Evolutionary conservation across 2,797 vertebrate species (phyloP), one percentile per base, ranked within the genome.

Genomic region (Okamejei kenojei): DNA sequence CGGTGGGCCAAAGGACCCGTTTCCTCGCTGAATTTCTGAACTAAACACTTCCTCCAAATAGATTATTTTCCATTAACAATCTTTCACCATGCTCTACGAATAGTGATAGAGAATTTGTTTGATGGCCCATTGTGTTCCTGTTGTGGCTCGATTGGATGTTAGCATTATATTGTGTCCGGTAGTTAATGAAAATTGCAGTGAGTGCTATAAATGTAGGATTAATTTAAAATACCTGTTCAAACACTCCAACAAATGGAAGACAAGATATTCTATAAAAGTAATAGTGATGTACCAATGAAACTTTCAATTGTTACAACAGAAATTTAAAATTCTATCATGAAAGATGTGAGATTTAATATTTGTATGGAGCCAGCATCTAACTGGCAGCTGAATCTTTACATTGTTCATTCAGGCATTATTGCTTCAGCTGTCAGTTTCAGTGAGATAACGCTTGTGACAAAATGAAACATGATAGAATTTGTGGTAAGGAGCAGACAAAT

Each of bases 401-500:
- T 74, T 91, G 68, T 74, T 74, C 90, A 91, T 54, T 45, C 90
- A 54, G 68, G 90, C 68, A 74, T 73, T 91, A 74, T 74, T 32
- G 29, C 8, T 35, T 15, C 21, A 91, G 45, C 11, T 45, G 68
- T 71, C 90, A 91, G 90, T 45, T 74, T 35, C 90, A 45, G 68
- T 71, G 35, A 91, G 73, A 74, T 91, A 74, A 73, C 73, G 68
- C 73, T 91, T 91, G 68, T 45, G 35, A 91, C 90, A 91, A 73
- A 91, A 74, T 74, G 90, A 91, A 91, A 73, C 71, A 73, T 90
- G 88, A 74, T 73, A 91, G 68, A 21, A 91, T 38, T 35, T 17
- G 45, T 45, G 90, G 68, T 91, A 91, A 74, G 68, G 26, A 91
- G 68, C 90, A 74, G 35, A 74, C 68, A 91, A 35, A 73, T 91